Base-by-base conservation (phyloP, 2,797 vertebrate genomes). In the Onychomys arenicola region DNA sequence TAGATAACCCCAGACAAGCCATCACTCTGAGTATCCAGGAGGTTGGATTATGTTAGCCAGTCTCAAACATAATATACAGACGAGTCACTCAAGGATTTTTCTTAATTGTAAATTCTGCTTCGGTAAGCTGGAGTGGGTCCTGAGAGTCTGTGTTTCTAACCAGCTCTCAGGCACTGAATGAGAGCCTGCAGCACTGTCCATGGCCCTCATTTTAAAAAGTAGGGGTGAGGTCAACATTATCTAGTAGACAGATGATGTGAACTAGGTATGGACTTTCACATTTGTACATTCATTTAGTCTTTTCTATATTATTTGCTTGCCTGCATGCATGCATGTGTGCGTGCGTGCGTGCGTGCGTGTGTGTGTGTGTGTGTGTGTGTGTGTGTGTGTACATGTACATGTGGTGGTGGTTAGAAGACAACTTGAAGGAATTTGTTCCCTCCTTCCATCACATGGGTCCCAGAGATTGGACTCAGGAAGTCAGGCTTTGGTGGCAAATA, bases 131-230 rank as follows among this genome's bases (percentile, higher is more conserved):
- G 37, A 16, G 14, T 32, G 11, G 46, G 43, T 12, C 55, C 82
- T 12, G n/a, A 77, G 52, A 81, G 27, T 76, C 75, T 84, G 59
- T 88, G 78, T 91, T 81, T 90, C 76, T 52, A 59, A 69, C 32
- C 82, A 43, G 43, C 37, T 82, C 59, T 40, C 9, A 19, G 37
- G 81, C 49, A 55, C 23, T 4, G 23, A 89, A 65, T 34, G 37
- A 23, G 23, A 23, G 2, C 3, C 34, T 3, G 6, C 1, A 6
- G 21, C 17, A 32, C 46, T 75, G 55, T 55, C 16, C 1, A 9
- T 29, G 23, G 40, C 32, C 19, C 43, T 13, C 61, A 10, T 40
- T 49, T 37, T 76, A 67, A 87, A 21, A 2, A 13, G 19, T 7
- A 49, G 27, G 27, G 52, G 21, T 29, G 10, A 82, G 81, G 63